A percentile compares a stretch with the other conserved stretches of the same genome.
Evolutionary conservation across 2,888 invertebrate genomes (phyloP).

Genomic region (Campaea margaritaria): DNA sequence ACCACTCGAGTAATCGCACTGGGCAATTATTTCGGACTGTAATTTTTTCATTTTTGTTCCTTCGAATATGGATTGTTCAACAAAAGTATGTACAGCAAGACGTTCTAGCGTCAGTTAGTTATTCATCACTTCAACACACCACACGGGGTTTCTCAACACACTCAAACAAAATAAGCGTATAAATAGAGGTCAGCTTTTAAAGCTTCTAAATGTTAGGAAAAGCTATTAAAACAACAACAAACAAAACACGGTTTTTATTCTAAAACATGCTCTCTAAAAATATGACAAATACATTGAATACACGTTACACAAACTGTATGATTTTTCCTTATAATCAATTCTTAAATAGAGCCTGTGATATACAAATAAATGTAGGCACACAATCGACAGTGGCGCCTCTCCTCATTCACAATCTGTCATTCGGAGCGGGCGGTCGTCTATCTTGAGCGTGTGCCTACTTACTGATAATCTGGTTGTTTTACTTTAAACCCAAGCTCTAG

Average conservation of each 20-base stretch:
- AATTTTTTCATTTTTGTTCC: background rate
- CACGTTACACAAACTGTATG: slow-evolving; percentile 58
- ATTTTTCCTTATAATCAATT: slow-evolving; percentile 55
- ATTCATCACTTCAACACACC: slow-evolving; percentile 51
- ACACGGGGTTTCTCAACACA: slow-evolving; percentile 39
- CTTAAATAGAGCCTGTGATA: slow-evolving; percentile 19
- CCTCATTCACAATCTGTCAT: no score
- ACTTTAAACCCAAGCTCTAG: no score
- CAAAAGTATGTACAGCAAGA: background rate
- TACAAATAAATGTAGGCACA: no score
- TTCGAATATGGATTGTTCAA: background rate
- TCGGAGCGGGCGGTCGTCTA: no score
- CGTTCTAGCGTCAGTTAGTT: slow-evolving; percentile 24
- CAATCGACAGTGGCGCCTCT: no score
- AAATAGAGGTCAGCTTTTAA: slow-evolving; percentile 30
- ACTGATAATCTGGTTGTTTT: no score
- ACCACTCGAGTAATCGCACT: slow-evolving; percentile 46
- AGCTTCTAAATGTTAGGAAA: slow-evolving; percentile 67
- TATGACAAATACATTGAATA: slow-evolving; percentile 62
- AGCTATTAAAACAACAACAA: slow-evolving; percentile 82
- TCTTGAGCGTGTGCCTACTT: no score
- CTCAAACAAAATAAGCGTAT: slow-evolving; percentile 34
- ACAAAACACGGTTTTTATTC: slow-evolving; percentile 81
- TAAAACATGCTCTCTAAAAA: slow-evolving; percentile 74
- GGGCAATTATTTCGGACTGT: background rate